Evolutionary conservation across 2,113 vertebrate genomes (phyloP).

Genomic region (human): DNA sequence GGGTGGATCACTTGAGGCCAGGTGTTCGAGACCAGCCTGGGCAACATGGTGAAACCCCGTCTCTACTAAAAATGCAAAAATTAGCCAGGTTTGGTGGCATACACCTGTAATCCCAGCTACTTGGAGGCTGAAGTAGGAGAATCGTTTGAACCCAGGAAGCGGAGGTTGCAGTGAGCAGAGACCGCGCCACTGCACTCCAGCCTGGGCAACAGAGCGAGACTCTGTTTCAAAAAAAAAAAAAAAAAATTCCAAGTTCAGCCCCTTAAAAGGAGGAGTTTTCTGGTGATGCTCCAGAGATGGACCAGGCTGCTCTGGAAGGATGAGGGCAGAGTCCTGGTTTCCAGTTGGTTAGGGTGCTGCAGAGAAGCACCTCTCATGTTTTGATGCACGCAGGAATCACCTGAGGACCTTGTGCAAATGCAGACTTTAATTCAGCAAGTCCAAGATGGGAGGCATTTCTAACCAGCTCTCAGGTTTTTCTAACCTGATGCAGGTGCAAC

Average conservation of each 20-base stretch:
- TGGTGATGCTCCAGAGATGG: background rate
- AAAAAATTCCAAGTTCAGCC: background rate
- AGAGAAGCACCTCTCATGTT: background rate
- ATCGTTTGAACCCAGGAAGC: too few relatives aligned
- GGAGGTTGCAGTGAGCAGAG: too few relatives aligned
- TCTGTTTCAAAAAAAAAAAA: too few relatives aligned
- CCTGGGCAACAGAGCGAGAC: too few relatives aligned
- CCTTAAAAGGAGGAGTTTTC: background rate
- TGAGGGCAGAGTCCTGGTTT: background rate
- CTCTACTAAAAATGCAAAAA: too few relatives aligned
- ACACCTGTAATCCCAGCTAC: too few relatives aligned
- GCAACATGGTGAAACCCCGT: too few relatives aligned
- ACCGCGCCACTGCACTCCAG: too few relatives aligned
- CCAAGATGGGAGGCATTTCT: background rate
- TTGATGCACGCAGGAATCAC: background rate
- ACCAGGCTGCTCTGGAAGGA: background rate
- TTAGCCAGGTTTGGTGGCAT: too few relatives aligned
- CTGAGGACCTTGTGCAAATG: background rate
- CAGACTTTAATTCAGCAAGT: background rate
- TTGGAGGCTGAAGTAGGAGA: too few relatives aligned
- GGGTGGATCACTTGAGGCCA: too few relatives aligned
- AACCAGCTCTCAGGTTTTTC: background rate
- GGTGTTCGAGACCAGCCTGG: too few relatives aligned
- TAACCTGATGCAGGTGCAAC: background rate
- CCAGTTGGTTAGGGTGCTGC: background rate